These are phyloP conservation scores for Smittia aterrima DNA, from an alignment of 2,888 invertebrate genomes.

Conservation along the genomic window DNA sequence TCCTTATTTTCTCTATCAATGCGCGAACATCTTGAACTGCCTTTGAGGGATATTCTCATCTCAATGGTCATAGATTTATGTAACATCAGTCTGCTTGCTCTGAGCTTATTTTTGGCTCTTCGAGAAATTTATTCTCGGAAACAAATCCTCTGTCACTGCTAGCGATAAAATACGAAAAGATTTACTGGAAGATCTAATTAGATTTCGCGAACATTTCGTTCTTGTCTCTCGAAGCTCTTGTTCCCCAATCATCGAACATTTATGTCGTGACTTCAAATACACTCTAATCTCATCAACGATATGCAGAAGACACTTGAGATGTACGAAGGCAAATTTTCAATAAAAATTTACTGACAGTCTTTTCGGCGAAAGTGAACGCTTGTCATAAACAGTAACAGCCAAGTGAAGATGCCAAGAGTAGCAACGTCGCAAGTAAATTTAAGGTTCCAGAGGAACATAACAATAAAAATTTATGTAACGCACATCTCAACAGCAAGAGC, in stretches of 20 bases:
- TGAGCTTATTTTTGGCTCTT: neutral
- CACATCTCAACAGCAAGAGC: neutral
- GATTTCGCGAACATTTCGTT: neutral
- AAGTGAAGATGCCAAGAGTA: neutral
- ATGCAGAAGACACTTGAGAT: neutral
- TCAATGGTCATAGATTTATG: neutral
- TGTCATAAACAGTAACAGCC: slow-evolving; percentile 19
- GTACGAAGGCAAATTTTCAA: neutral
- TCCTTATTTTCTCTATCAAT: neutral
- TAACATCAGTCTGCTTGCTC: neutral
- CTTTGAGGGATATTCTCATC: slow-evolving; percentile 1
- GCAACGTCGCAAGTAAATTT: neutral
- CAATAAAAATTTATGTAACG: slow-evolving; percentile 11
- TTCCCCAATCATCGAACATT: neutral
- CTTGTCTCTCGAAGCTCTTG: neutral
- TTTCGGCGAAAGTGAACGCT: neutral
- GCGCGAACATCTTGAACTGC: slow-evolving; percentile 15
- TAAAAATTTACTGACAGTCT: neutral
- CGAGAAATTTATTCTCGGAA: slow-evolving; percentile 2
- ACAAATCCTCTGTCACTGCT: neutral
- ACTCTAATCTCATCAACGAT: neutral
- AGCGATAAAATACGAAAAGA: neutral
- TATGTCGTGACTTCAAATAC: slow-evolving; percentile 7
- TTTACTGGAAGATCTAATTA: neutral
- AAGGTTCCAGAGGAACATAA: neutral